phyloP scores from a whole-genome alignment of 92 coral and sea anemone genomes.

The Phenganax subtilis region DNA sequence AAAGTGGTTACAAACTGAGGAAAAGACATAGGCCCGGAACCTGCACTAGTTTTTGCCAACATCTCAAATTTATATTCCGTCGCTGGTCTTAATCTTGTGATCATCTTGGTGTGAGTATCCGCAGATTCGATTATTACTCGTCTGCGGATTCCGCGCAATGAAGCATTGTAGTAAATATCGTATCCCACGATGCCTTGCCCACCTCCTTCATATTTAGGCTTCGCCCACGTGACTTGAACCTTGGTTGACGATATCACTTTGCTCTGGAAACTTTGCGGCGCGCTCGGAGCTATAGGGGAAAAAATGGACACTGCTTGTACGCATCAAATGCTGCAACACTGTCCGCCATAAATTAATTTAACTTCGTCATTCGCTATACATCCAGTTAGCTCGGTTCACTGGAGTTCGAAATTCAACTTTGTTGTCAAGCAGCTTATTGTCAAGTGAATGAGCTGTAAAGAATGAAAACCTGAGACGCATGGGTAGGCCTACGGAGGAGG shows the following conservation, averaged over 20 bases:
- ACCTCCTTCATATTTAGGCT: slow-evolving; percentile 66
- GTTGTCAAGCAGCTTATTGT: too few relatives aligned
- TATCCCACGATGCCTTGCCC: slow-evolving; percentile 75
- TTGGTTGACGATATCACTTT: slow-evolving; percentile 62
- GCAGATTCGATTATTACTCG: slow-evolving; percentile 42
- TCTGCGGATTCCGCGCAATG: slow-evolving; percentile 54
- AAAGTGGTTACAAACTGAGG: slow-evolving; percentile 60
- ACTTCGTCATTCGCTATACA: neutral
- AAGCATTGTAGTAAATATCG: slow-evolving; percentile 76
- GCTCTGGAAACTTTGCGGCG: slow-evolving; percentile 57
- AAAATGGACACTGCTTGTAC: neutral
- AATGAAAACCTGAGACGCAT: too few relatives aligned
- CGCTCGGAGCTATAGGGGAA: slow-evolving; percentile 70
- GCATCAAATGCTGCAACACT: neutral
- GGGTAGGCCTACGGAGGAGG: too few relatives aligned
- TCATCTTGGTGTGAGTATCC: slow-evolving; percentile 39
- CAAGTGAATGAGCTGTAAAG: too few relatives aligned
- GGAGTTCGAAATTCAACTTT: too few relatives aligned
- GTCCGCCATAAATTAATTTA: neutral
- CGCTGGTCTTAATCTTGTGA: slow-evolving; percentile 68
- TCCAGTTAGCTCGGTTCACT: too few relatives aligned
- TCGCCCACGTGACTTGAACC: slow-evolving; percentile 65
- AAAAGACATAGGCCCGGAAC: slow-evolving; percentile 79
- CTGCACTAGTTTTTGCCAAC: slow-evolving; percentile 74
- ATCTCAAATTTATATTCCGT: slow-evolving; percentile 72